Evolutionary conservation across 2,113 vertebrate genomes (phyloP).

Genomic region (Melospiza melodia): DNA sequence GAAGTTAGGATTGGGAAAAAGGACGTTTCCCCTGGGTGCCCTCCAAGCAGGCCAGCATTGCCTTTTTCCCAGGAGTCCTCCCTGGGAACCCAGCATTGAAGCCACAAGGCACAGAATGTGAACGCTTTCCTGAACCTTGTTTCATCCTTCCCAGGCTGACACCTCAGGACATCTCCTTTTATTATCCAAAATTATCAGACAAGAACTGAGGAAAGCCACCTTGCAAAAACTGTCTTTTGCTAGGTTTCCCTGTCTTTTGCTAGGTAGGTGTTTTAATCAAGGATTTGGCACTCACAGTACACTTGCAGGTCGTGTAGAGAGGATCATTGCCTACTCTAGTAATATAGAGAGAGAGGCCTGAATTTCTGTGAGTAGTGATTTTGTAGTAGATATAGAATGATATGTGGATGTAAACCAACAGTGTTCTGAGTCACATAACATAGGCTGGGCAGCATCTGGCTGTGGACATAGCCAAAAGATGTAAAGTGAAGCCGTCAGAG

Average conservation of each 20-base stretch:
- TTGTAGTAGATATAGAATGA: neutral
- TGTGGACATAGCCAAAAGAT: neutral
- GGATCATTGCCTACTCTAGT: neutral
- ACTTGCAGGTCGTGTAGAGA: neutral
- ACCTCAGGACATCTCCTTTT: neutral
- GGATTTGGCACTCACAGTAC: neutral
- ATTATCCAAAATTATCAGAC: neutral
- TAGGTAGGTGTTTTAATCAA: neutral
- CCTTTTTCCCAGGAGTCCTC: neutral
- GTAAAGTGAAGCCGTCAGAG: neutral
- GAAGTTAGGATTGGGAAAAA: no score
- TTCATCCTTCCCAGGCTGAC: neutral
- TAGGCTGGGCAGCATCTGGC: neutral
- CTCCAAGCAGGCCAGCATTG: neutral
- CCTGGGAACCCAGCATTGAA: neutral
- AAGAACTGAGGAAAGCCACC: neutral
- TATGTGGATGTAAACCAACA: conserved; percentile 3
- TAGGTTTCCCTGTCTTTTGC: neutral
- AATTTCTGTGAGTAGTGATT: neutral
- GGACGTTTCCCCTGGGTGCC: neutral
- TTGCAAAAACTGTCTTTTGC: neutral
- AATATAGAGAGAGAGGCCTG: neutral
- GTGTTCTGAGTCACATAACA: neutral
- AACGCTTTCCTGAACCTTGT: neutral
- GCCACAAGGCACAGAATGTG: neutral